phyloP scores from a whole-genome alignment of 2,888 invertebrate genomes.

The Zhuqinia jingwanae region DNA sequence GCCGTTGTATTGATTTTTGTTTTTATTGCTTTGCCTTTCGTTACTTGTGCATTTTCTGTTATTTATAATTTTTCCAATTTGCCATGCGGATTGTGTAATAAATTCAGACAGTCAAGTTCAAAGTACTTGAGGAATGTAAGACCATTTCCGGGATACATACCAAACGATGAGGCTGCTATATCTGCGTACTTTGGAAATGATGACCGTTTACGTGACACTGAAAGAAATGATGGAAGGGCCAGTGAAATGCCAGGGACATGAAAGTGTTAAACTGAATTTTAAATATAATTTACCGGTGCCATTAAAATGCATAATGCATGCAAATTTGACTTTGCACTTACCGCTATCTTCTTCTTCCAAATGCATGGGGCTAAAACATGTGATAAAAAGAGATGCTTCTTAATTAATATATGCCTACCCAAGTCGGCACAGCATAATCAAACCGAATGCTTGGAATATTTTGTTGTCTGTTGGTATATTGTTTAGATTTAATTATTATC shows the following conservation, averaged over 20 bases:
- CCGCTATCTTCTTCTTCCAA: no score
- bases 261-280: not conserved
- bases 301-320: not conserved
- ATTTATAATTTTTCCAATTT: conserved; percentile 64
- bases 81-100: conserved; percentile 65
- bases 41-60: conserved; percentile 54
- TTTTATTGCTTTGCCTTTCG: conserved; percentile 62
- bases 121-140: conserved; percentile 54
- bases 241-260: not conserved
- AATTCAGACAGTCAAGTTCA: conserved; percentile 63
- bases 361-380: no score
- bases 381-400: no score
- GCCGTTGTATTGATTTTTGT: conserved; percentile 50
- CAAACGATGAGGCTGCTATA: not conserved
- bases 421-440: no score
- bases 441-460: no score
- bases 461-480: no score
- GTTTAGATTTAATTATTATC: no score
- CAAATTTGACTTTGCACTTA: no score
- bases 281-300: conserved; percentile 3
- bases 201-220: not conserved
- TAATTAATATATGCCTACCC: no score
- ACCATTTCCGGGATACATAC: conserved; percentile 54
- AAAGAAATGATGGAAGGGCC: no score
- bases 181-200: conserved; percentile 12